phyloP scores from a whole-genome alignment of 2,797 vertebrate species.

The Potorous gilbertii region DNA sequence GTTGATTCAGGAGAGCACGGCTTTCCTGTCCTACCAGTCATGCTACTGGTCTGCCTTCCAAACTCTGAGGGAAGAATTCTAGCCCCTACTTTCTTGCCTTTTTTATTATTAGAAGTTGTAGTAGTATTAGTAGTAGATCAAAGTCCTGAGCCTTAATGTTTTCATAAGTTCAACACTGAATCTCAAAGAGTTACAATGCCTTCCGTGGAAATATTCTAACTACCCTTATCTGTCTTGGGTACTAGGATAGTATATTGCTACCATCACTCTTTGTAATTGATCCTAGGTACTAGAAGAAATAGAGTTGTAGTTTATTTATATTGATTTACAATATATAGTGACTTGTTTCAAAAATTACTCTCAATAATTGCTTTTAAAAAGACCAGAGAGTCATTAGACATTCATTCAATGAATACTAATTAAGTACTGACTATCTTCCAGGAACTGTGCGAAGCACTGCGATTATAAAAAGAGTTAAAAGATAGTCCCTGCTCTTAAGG shows the following conservation, averaged over 20 bases:
- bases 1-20: neutral
- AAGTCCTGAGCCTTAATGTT: neutral
- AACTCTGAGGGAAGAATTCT: neutral
- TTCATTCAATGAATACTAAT: neutral
- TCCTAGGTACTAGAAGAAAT: neutral
- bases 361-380: neutral
- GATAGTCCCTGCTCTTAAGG: neutral
- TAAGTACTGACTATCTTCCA: neutral
- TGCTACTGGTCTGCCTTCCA: neutral
- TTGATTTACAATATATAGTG: neutral
- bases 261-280: neutral
- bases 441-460: neutral
- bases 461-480: neutral
- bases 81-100: neutral
- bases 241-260: neutral
- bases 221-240: neutral
- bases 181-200: neutral
- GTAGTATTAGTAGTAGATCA: neutral
- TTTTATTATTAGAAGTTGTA: neutral
- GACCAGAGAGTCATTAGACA: neutral
- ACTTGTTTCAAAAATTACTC: neutral
- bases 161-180: neutral
- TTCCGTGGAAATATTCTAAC: neutral
- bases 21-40: neutral
- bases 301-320: neutral